A percentile compares a stretch with the other conserved stretches of the same genome.
Evolutionary conservation across 2,888 invertebrate species (phyloP).

Genomic region (Coremacera marginata): DNA sequence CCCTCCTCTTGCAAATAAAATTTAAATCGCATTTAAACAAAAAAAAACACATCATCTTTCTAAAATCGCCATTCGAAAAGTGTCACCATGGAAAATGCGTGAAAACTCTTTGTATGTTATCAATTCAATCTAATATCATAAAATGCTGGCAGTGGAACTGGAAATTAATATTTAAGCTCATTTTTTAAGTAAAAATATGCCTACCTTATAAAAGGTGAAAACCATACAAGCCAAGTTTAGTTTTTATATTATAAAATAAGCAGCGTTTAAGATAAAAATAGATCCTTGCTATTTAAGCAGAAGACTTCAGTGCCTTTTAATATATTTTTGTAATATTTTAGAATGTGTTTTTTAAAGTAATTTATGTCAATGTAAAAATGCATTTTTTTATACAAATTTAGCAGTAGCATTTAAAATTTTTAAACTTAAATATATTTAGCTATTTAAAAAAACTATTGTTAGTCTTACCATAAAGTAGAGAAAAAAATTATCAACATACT

Average conservation of each 20-base stretch:
- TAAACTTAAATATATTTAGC: background rate
- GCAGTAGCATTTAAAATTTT: conserved; percentile 9
- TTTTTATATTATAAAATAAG: background rate
- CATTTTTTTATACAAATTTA: conserved; percentile 25
- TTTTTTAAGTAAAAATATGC: background rate
- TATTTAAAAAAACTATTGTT: background rate
- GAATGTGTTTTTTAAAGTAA: background rate
- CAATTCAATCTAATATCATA: background rate
- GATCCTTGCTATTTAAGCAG: background rate
- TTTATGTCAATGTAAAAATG: conserved; percentile 15
- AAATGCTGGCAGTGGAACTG: background rate
- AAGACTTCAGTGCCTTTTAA: conserved; percentile 39
- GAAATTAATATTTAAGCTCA: background rate
- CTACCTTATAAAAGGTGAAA: background rate
- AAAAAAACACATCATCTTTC: no score
- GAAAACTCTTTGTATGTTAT: background rate
- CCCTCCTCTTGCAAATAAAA: background rate
- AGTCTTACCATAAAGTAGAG: conserved; percentile 3
- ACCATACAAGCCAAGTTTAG: background rate
- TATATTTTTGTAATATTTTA: background rate
- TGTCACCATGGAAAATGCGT: background rate
- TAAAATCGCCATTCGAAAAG: background rate
- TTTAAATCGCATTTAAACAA: background rate
- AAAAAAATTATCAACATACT: no score
- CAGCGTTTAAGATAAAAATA: no score